Conservation (phyloP, 35 echinoderm and acorn worm genomes). For the Chiridota heheva region DNA sequence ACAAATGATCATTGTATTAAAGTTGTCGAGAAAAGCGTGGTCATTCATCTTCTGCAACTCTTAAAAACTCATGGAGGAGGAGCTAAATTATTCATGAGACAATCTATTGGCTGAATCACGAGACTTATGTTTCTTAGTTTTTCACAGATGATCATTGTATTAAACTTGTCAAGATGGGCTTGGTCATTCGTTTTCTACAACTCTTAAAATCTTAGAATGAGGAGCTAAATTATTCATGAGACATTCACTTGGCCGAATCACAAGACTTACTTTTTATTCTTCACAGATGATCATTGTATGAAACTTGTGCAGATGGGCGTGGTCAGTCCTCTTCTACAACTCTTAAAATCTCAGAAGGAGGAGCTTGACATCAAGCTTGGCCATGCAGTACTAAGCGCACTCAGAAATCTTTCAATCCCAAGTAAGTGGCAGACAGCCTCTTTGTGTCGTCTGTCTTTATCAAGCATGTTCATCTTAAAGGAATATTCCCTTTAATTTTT, state of each 20-base stretch:
- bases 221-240: neutral
- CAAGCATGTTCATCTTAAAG: too few relatives aligned
- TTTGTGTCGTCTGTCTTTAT: neutral
- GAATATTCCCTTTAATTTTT: neutral
- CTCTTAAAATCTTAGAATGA: neutral
- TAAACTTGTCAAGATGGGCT: constrained; percentile 58
- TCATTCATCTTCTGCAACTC: too few relatives aligned
- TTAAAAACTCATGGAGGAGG: too few relatives aligned
- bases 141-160: too few relatives aligned
- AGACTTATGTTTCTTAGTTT: too few relatives aligned
- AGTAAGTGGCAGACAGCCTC: constrained; percentile 62
- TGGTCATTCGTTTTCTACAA: neutral
- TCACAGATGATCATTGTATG: constrained; percentile 86
- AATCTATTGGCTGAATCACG: too few relatives aligned
- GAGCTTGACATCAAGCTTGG: constrained; percentile 52
- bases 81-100: too few relatives aligned
- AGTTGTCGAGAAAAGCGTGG: too few relatives aligned
- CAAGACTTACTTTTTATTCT: neutral
- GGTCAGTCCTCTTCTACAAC: constrained; percentile 47
- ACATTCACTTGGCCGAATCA: neutral
- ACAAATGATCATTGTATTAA: too few relatives aligned
- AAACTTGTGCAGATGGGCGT: constrained; percentile 82
- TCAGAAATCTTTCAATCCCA: constrained; percentile 90
- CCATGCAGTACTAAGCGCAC: constrained; percentile 86
- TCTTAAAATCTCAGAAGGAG: constrained; percentile 54